A percentile compares a stretch with the other conserved stretches of the same genome.
These are phyloP conservation scores for Engraulis encrasicolus DNA, from an alignment of 2,113 vertebrate genomes.

Conservation along the genomic window DNA sequence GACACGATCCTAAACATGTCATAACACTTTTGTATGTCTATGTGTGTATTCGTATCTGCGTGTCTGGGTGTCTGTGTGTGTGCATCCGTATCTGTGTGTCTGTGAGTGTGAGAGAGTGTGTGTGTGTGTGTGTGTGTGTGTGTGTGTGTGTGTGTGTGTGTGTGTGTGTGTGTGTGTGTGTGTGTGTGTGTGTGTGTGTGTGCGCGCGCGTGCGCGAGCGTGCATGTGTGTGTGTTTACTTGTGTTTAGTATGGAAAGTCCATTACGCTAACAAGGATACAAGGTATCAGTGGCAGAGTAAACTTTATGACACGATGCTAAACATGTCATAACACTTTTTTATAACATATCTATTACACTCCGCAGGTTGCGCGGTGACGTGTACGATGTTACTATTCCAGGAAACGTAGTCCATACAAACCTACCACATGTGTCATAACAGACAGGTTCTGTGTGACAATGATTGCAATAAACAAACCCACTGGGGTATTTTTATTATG, in stretches of 20 bases:
- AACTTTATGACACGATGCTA: neutral
- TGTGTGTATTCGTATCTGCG: too few species aligned
- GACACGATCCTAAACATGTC: neutral
- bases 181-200: too few species aligned
- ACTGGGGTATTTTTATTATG: neutral
- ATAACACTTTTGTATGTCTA: too few species aligned
- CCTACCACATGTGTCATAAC: neutral
- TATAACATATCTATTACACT: slow-evolving; percentile 21
- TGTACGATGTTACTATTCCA: neutral
- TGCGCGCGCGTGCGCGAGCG: too few species aligned
- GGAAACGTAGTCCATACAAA: neutral
- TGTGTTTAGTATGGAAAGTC: neutral
- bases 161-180: too few species aligned
- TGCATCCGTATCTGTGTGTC: too few species aligned
- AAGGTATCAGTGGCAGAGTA: neutral
- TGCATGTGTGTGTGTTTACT: too few species aligned
- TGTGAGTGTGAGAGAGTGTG: too few species aligned
- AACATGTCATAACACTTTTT: slow-evolving; percentile 2
- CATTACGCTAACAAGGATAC: neutral
- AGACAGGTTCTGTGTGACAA: neutral
- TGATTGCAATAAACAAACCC: neutral
- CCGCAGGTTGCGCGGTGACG: neutral
- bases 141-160: too few species aligned
- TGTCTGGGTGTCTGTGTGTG: too few species aligned
- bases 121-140: too few species aligned